Evolutionary conservation across 2,113 vertebrate genomes (phyloP).

Genomic region (Pelobates fuscus): DNA sequence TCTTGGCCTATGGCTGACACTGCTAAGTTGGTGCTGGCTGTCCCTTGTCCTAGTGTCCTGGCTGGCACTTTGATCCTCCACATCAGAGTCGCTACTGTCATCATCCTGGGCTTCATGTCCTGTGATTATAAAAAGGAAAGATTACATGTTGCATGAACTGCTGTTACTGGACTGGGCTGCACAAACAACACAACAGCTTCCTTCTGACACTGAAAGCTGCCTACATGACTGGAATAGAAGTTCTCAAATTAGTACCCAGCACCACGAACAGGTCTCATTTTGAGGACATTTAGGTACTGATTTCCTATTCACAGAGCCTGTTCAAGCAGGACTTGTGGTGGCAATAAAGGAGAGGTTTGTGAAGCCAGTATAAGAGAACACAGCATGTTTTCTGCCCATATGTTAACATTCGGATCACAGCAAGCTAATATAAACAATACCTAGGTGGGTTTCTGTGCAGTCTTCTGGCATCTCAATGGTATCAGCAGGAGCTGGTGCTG

Average conservation of each 20-base stretch:
- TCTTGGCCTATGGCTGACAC: constrained; percentile 76
- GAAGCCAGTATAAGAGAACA: too few species aligned
- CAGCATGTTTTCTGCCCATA: too few species aligned
- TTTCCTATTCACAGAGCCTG: too few species aligned
- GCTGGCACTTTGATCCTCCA: constrained; percentile 77
- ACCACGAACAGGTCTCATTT: too few species aligned
- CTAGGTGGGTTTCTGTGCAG: constrained; percentile 87
- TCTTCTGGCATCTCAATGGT: constrained; percentile 85
- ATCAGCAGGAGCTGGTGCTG: constrained; percentile 86
- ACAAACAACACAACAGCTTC: too few species aligned
- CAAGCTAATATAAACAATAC: constrained; percentile 60
- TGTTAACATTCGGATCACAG: background rate
- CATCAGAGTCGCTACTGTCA: constrained; percentile 95
- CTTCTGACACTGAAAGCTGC: too few species aligned
- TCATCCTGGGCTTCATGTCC: constrained; percentile 85
- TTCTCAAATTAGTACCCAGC: too few species aligned
- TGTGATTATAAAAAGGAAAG: constrained; percentile 59
- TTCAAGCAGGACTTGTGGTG: too few species aligned
- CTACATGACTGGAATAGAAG: too few species aligned
- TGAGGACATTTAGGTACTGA: too few species aligned
- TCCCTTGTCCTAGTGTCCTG: constrained; percentile 73
- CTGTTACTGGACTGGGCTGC: background rate
- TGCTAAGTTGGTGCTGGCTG: constrained; percentile 73
- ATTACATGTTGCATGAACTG: constrained; percentile 72
- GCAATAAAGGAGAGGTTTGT: too few species aligned